These are phyloP conservation scores for Neodiprion lecontei DNA, from an alignment of 1,140 invertebrate species.

Conservation along the genomic window DNA sequence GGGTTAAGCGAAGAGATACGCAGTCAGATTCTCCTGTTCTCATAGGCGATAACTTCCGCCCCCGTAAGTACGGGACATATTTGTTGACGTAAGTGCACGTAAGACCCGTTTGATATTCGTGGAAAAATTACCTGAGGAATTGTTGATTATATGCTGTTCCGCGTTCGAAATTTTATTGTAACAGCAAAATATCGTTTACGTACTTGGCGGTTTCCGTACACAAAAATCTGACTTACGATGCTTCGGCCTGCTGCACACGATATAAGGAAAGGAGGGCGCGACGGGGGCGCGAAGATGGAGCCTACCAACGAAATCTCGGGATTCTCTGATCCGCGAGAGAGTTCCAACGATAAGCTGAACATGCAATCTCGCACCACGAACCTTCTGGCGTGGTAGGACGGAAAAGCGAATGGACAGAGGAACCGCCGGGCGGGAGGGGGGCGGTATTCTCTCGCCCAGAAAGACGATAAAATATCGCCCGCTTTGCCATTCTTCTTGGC, in stretches of 20 bases:
- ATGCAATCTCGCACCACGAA: background rate
- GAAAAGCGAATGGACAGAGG: background rate
- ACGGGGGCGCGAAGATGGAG: background rate
- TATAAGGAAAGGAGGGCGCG: background rate
- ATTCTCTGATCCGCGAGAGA: background rate
- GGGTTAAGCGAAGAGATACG: background rate
- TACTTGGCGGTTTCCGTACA: too few relatives aligned
- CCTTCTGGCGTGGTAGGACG: background rate
- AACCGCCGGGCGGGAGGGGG: background rate
- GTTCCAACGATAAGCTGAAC: background rate
- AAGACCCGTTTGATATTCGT: too few relatives aligned
- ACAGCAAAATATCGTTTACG: too few relatives aligned
- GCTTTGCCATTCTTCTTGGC: slow-evolving; percentile 7
- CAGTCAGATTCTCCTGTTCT: background rate
- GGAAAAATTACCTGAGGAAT: too few relatives aligned
- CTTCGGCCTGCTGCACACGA: background rate
- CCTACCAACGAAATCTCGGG: background rate
- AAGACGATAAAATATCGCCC: background rate
- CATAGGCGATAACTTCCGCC: background rate
- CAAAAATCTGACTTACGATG: background rate
- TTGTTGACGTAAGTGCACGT: too few relatives aligned
- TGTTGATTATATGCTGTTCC: too few relatives aligned
- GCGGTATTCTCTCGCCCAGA: background rate
- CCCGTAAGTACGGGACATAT: too few relatives aligned
- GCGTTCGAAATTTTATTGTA: too few relatives aligned